These are phyloP conservation scores for Drosophila sp. DNA, from an alignment of 1,140 invertebrate genomes.

Conservation along the genomic window DNA sequence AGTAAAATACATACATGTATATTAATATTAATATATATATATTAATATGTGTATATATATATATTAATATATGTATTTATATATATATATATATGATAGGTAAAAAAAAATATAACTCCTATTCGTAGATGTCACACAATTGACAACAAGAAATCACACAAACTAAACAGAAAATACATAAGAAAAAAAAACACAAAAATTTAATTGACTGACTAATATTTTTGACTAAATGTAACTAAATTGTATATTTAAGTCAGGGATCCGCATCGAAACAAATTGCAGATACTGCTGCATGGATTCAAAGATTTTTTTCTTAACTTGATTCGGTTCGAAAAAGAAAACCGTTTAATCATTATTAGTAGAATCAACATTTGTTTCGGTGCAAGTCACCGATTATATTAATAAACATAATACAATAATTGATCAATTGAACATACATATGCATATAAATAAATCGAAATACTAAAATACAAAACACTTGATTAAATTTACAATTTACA, in stretches of 20 bases:
- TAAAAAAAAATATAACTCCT: neutral
- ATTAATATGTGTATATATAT: too few relatives aligned
- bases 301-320: too few relatives aligned
- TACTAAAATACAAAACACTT: slow-evolving; percentile 5
- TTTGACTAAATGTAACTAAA: slow-evolving; percentile 6
- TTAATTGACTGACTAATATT: slow-evolving; percentile 8
- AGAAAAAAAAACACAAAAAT: neutral
- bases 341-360: too few relatives aligned
- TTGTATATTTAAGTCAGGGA: slow-evolving; percentile 2
- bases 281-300: too few relatives aligned
- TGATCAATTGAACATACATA: slow-evolving; percentile 16
- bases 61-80: too few relatives aligned
- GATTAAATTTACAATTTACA: slow-evolving; percentile 15
- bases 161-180: neutral
- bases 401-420: slow-evolving; percentile 23
- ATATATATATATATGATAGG: neutral
- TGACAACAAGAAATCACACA: slow-evolving; percentile 9
- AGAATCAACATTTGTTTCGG: neutral
- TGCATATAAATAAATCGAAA: slow-evolving; percentile 8
- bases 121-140: slow-evolving; percentile 1
- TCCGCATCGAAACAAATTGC: neutral
- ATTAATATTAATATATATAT: too few relatives aligned
- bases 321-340: too few relatives aligned
- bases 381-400: neutral
- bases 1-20: too few relatives aligned